Percentiles rank a stretch among this genome's conserved stretches.
Conservation (phyloP, 2,113 vertebrate genomes). For the Agelaius phoeniceus region DNA sequence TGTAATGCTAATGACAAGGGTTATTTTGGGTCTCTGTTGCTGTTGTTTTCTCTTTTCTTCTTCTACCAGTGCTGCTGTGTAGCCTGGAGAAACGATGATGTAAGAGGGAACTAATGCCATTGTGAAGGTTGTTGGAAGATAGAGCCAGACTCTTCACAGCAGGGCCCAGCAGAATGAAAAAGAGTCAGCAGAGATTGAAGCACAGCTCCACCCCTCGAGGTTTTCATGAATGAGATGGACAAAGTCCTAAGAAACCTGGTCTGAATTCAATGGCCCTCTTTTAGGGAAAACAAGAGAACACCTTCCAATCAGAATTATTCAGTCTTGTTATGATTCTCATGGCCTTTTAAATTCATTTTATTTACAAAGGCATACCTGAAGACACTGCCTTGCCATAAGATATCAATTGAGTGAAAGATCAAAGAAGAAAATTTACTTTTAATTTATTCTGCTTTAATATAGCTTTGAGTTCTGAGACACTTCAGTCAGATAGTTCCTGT, state of each 20-base stretch:
- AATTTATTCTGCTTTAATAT: neutral
- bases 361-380: neutral
- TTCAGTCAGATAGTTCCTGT: neutral
- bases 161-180: neutral
- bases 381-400: neutral
- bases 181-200: neutral
- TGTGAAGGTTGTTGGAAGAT: conserved; percentile 10
- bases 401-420: neutral
- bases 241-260: neutral
- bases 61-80: neutral
- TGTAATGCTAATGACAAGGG: conserved; percentile 10
- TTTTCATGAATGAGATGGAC: neutral
- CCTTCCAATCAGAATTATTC: neutral
- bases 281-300: neutral
- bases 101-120: neutral
- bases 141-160: neutral
- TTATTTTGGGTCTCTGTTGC: conserved; percentile 22
- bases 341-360: neutral
- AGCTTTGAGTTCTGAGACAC: neutral
- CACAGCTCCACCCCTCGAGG: neutral
- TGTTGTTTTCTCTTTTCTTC: conserved; percentile 8
- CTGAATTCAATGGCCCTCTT: neutral
- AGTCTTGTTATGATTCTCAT: neutral
- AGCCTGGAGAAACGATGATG: conserved; percentile 24
- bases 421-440: neutral